A percentile compares a stretch with the other conserved stretches of the same genome.
Conservation (phyloP, 2,888 invertebrate genomes). For the Cheilosia soror region DNA sequence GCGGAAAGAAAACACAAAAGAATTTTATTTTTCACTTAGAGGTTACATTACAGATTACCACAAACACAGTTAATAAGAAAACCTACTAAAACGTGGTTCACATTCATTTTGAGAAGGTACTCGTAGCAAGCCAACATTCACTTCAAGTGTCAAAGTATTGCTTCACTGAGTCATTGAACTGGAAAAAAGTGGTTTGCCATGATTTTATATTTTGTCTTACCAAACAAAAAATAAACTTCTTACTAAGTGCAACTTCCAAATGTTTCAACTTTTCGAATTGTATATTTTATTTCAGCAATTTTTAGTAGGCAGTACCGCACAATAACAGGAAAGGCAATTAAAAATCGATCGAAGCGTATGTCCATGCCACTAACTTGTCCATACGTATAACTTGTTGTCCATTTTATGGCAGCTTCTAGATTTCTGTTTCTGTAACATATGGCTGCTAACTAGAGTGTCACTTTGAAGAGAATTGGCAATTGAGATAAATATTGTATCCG, state of each 20-base stretch:
- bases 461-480: slow-evolving; percentile 48
- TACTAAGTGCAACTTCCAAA: slow-evolving; percentile 7
- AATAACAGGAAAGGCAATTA: slow-evolving; percentile 74
- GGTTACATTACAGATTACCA: too few relatives aligned
- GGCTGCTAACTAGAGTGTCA: slow-evolving; percentile 17
- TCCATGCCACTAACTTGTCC: slow-evolving; percentile 68
- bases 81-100: background rate
- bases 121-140: slow-evolving; percentile 3
- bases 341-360: slow-evolving; percentile 73
- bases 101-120: background rate
- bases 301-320: slow-evolving; percentile 38
- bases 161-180: slow-evolving; percentile 50
- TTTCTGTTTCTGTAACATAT: slow-evolving; percentile 47
- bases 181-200: slow-evolving; percentile 47
- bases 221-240: slow-evolving; percentile 10
- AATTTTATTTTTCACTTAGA: too few relatives aligned
- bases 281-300: slow-evolving; percentile 43
- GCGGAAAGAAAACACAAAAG: too few relatives aligned
- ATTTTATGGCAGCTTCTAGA: slow-evolving; percentile 58
- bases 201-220: slow-evolving; percentile 34
- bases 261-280: slow-evolving; percentile 48
- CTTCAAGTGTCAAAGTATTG: slow-evolving; percentile 25
- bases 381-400: slow-evolving; percentile 55
- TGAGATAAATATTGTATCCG: slow-evolving; percentile 55
- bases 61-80: too few relatives aligned